These are phyloP conservation scores for Chrysomela aeneicollis DNA, from an alignment of 2,888 invertebrate genomes.

Conservation along the genomic window DNA sequence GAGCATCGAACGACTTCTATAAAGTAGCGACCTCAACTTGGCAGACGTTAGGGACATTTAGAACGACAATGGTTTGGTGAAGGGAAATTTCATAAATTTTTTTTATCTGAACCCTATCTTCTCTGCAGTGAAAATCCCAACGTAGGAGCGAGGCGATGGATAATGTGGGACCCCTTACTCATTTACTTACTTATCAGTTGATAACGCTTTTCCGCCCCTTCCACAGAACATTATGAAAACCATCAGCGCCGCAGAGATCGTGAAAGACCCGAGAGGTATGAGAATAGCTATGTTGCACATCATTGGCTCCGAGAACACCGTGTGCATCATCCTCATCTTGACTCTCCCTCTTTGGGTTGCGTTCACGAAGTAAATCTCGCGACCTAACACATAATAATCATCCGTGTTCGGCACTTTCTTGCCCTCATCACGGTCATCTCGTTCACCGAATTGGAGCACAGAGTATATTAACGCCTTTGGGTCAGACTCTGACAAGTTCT, in stretches of 20 bases:
- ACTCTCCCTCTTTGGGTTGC: slow-evolving; percentile 21
- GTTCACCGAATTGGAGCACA: background rate
- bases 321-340: slow-evolving; percentile 18
- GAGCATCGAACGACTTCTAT: too few relatives aligned
- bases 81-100: too few relatives aligned
- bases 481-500: background rate
- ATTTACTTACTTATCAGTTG: slow-evolving; percentile 46
- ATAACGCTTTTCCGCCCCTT: slow-evolving; percentile 43
- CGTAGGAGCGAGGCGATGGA: background rate
- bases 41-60: too few relatives aligned
- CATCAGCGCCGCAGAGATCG: slow-evolving; percentile 46
- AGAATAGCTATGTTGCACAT: slow-evolving; percentile 49
- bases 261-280: slow-evolving; percentile 46
- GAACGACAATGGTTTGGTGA: too few relatives aligned
- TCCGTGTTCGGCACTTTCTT: background rate
- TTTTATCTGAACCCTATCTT: too few relatives aligned
- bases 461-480: background rate
- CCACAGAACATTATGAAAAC: slow-evolving; percentile 32
- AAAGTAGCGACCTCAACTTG: too few relatives aligned
- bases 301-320: slow-evolving; percentile 19
- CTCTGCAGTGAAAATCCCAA: too few relatives aligned
- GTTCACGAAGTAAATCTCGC: slow-evolving; percentile 26
- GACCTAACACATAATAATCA: slow-evolving; percentile 21
- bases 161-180: background rate
- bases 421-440: background rate